A percentile compares a stretch with the other conserved stretches of the same genome.
Conservation (phyloP, 2,113 vertebrate species). For the Corythoichthys haematopterus region DNA sequence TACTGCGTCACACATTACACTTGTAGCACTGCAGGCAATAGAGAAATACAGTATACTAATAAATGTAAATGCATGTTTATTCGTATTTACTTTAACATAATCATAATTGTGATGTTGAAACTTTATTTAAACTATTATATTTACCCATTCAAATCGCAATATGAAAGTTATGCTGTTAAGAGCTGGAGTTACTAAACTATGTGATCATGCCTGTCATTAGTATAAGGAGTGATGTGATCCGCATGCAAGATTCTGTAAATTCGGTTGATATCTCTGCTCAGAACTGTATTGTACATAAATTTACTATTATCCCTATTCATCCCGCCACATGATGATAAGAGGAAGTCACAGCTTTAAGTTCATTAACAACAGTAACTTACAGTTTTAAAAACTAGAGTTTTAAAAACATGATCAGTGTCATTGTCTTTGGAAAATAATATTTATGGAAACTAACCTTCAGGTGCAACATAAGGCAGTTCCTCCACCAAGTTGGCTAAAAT, state of each 20-base stretch:
- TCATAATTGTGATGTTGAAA: constrained; percentile 3
- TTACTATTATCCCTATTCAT: not conserved
- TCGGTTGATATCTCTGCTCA: not conserved
- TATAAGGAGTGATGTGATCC: not conserved
- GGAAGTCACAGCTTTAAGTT: not conserved
- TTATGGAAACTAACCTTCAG: constrained; percentile 44
- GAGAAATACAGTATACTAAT: constrained; percentile 1
- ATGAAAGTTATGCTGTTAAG: not conserved
- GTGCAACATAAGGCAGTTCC: constrained; percentile 18
- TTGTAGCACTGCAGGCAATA: constrained; percentile 9
- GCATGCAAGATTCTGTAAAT: not conserved
- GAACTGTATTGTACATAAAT: not conserved
- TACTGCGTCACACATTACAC: constrained; percentile 20
- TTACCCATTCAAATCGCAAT: not conserved
- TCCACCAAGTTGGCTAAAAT: constrained; percentile 47
- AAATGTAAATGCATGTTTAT: not conserved
- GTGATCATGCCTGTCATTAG: not conserved
- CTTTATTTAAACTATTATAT: not conserved
- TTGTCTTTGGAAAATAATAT: not conserved
- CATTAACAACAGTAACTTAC: constrained; percentile 11
- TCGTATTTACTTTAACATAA: constrained; percentile 6
- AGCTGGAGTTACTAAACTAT: not conserved
- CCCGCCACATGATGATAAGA: not conserved
- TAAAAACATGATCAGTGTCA: not conserved
- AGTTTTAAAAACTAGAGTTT: not conserved